Base-by-base conservation (phyloP, 2,113 vertebrate species). In the Pseudopipra pipra region DNA sequence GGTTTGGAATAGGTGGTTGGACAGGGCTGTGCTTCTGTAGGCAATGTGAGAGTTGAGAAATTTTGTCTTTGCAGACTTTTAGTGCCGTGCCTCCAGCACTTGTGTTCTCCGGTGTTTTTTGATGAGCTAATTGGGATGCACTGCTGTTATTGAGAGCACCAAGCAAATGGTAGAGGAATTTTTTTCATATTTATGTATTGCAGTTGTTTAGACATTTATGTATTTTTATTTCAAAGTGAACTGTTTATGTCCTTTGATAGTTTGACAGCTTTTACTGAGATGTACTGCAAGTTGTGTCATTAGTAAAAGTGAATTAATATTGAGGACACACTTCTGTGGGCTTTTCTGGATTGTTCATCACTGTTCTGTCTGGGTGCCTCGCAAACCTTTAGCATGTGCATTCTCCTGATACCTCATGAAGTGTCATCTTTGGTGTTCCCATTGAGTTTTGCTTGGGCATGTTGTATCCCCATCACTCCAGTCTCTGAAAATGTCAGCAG, bases 221-320 rank as follows among this genome's bases (percentile, higher is more conserved):
- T 77, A 22, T 74, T 88, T 94, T 72, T 59, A 37, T 87, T 93
- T 94, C 76, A 67, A 79, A 94, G 61, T 46, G 79, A 90, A 25
- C 65, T 77, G 47, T 95, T 95, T 52, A 59, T 83, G 37, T 85
- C 17, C 12, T 84, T 81, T 67, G 70, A 78, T 92, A 90, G 67
- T 87, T 78, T 78, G 89, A 89, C 79, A 65, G 8, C 76, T 81
- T 93, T 90, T 92, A 66, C 68, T 84, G 63, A 86, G 47, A 61
- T 31, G 43, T 79, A 72, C 27, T 73, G n/a, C 49, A 51, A 8
- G 5, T 37, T 68, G 37, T 87, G 46, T 94, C 49, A 33, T 84
- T 68, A 95, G 25, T 10, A 4, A 93, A 87, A 76, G 72, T 75
- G 31, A 93, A 83, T 94, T 88, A 80, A 67, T 85, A 95, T 33